A percentile compares a stretch with the other conserved stretches of the same genome.
phyloP scores from a whole-genome alignment of 2,797 vertebrate species.

The Leuciscus waleckii region DNA sequence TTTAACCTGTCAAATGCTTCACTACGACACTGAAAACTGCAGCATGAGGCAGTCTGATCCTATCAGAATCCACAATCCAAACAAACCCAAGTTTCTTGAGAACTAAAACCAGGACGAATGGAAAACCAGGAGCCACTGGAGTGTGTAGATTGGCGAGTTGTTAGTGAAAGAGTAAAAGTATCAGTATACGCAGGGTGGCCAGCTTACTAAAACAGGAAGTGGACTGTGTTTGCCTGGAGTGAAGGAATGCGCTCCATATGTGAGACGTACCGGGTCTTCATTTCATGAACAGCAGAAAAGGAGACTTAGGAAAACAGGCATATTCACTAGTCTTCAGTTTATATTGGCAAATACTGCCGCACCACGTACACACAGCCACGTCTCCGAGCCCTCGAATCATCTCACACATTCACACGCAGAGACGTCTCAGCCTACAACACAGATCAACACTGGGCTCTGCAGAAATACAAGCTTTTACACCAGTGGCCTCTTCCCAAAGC shows the following conservation, averaged over 20 bases:
- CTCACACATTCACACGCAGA: not conserved
- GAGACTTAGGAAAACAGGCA: conserved; percentile 58
- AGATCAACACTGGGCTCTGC: not conserved
- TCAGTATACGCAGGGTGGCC: not conserved
- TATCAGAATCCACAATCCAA: not conserved
- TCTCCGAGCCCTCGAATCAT: conserved; percentile 4
- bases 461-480: not conserved
- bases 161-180: conserved; percentile 24
- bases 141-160: not conserved
- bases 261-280: conserved; percentile 52
- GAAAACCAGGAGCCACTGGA: not conserved
- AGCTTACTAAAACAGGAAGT: conserved; percentile 47
- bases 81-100: not conserved
- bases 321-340: conserved; percentile 59
- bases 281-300: conserved; percentile 59
- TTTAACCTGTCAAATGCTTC: not conserved
- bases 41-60: not conserved
- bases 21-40: not conserved
- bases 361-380: conserved; percentile 6
- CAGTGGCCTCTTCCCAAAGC: not conserved
- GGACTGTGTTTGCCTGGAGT: conserved; percentile 46
- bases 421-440: not conserved
- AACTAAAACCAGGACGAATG: not conserved
- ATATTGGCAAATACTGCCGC: conserved; percentile 40
- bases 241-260: conserved; percentile 49